Conservation (phyloP, 2,113 vertebrate genomes). For the Fukomys damarensis region DNA sequence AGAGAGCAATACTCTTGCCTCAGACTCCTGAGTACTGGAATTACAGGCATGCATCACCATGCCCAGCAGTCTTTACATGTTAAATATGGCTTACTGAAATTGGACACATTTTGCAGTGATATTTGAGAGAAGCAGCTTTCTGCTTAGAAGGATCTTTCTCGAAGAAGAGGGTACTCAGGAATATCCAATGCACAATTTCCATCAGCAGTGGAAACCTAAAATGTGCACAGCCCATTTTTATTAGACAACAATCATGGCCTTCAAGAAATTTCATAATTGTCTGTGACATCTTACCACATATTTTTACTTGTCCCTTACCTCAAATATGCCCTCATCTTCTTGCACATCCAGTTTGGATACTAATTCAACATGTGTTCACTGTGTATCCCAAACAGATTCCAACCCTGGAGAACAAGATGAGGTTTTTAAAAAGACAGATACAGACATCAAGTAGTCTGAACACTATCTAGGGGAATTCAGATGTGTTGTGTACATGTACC, state of each 20-base stretch:
- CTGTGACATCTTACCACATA: background rate
- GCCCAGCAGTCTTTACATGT: no score
- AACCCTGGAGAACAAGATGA: no score
- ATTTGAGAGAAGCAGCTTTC: background rate
- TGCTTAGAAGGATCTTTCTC: slow-evolving; percentile 13
- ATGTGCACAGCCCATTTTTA: background rate
- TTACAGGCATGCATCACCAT: background rate
- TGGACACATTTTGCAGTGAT: background rate
- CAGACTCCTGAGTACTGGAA: background rate
- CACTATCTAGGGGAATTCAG: no score
- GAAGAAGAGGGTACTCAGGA: background rate
- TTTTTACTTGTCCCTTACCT: background rate
- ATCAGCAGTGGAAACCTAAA: background rate
- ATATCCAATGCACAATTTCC: background rate
- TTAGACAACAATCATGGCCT: background rate
- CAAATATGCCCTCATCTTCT: background rate
- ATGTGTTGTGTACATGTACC: no score
- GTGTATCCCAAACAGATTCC: no score
- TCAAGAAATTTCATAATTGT: background rate
- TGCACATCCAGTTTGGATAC: background rate
- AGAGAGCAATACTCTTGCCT: no score
- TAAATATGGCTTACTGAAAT: background rate
- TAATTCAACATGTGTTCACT: no score
- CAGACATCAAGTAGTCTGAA: no score
- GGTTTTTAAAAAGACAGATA: no score